Conservation (phyloP, 2,888 invertebrate genomes). For the Drosophila aldrichi region DNA sequence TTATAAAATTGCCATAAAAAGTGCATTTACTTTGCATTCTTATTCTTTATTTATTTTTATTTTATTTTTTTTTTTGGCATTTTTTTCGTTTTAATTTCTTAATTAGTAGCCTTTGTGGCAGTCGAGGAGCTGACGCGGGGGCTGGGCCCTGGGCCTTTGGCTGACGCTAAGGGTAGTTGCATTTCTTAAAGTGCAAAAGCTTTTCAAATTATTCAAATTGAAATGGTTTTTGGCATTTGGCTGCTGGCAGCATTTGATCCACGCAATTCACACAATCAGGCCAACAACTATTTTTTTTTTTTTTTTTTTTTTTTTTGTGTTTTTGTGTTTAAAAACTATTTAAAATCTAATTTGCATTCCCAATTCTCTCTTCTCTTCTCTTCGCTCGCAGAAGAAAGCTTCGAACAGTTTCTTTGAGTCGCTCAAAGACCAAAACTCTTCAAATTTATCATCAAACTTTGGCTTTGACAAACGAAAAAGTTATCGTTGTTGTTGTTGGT, state of each 20-base stretch:
- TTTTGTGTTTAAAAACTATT: no score
- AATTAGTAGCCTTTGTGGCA: conserved; percentile 76
- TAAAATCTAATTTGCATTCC: conserved; percentile 77
- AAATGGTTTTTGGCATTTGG: conserved; percentile 64
- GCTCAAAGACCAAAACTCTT: conserved; percentile 21
- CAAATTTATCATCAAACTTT: conserved; percentile 75
- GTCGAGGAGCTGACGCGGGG: background rate
- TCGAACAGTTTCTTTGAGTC: conserved; percentile 29
- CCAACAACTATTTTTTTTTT: conserved; percentile 74
- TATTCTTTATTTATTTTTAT: conserved; percentile 22
- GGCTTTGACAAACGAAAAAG: conserved; percentile 69
- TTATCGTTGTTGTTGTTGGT: conserved; percentile 36
- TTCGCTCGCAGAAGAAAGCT: conserved; percentile 11
- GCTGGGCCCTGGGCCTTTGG: background rate
- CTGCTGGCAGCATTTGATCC: conserved; percentile 51
- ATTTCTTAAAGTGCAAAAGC: conserved; percentile 29
- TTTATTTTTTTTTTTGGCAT: conserved; percentile 41
- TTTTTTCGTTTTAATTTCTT: conserved; percentile 76
- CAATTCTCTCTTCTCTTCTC: conserved; percentile 19
- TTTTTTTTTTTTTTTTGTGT: no score
- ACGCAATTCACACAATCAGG: conserved; percentile 50
- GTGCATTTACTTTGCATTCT: conserved; percentile 65
- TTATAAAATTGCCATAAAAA: conserved; percentile 80
- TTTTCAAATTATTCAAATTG: conserved; percentile 72
- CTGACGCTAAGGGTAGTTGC: conserved; percentile 25